A percentile compares a stretch with the other conserved stretches of the same genome.
phyloP scores from a whole-genome alignment of 2,113 vertebrate species.

The Hippolais icterina region DNA sequence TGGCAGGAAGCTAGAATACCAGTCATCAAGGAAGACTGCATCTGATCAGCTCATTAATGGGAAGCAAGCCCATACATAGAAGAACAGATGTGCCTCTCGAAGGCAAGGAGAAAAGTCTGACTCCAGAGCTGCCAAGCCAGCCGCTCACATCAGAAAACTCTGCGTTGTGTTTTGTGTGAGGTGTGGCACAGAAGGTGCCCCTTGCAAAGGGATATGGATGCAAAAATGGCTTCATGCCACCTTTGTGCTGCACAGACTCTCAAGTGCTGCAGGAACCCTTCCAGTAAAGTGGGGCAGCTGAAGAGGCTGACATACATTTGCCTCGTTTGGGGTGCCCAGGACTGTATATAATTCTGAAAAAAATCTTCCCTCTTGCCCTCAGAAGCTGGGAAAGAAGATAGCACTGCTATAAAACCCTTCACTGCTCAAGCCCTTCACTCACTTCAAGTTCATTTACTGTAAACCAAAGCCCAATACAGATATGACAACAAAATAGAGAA shows the following conservation, averaged over 20 bases:
- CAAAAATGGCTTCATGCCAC: constrained; percentile 26
- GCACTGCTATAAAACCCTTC: background rate
- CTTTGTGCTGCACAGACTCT: background rate
- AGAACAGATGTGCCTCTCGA: constrained; percentile 43
- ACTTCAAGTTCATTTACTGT: background rate
- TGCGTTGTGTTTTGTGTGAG: background rate
- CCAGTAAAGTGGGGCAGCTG: background rate
- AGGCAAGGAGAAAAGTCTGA: constrained; percentile 23
- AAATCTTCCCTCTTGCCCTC: background rate
- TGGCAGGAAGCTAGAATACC: constrained; percentile 47
- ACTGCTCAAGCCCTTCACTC: background rate
- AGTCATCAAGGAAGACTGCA: constrained; percentile 15
- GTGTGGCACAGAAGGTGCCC: background rate
- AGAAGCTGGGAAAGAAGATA: background rate
- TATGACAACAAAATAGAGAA: background rate
- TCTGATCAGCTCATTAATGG: constrained; percentile 45
- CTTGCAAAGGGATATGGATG: background rate
- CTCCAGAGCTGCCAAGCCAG: background rate
- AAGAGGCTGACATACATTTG: background rate
- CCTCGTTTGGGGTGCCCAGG: background rate
- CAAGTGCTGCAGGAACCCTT: background rate
- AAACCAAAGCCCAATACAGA: background rate
- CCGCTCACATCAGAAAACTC: background rate
- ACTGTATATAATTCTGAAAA: background rate
- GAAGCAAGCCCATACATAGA: background rate